Conservation (phyloP, 2,113 vertebrate genomes). For the Nymphicus hollandicus region DNA sequence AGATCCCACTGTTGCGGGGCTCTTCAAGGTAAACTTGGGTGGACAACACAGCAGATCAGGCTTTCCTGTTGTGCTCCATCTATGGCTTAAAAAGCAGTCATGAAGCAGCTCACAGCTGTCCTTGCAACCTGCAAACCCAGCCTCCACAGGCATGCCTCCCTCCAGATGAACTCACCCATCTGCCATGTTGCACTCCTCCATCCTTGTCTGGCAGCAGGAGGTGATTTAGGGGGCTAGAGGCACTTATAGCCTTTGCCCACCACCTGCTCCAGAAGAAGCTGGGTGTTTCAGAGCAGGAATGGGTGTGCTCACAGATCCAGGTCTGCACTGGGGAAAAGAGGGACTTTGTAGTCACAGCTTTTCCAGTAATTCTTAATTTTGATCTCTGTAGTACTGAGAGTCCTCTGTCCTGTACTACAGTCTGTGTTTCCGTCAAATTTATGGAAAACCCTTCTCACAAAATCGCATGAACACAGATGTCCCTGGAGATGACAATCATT, state of each 20-base stretch:
- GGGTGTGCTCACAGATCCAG: neutral
- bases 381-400: neutral
- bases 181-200: neutral
- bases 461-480: neutral
- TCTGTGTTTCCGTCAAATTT: neutral
- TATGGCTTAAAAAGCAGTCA: neutral
- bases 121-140: neutral
- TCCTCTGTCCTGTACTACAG: neutral
- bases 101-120: neutral
- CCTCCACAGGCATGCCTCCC: neutral
- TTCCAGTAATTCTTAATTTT: neutral
- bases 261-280: neutral
- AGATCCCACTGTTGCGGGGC: neutral
- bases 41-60: constrained; percentile 14
- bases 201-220: neutral
- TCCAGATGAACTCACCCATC: neutral
- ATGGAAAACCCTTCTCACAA: neutral
- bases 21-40: neutral
- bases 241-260: neutral
- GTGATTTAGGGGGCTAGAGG: neutral
- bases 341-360: neutral
- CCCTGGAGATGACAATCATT: neutral
- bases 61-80: neutral
- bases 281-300: neutral
- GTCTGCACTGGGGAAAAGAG: neutral